Evolutionary conservation across 2,888 invertebrate species (phyloP), one percentile per base, ranked within the genome.

Genomic region (Stenchaetothrips biformis): DNA sequence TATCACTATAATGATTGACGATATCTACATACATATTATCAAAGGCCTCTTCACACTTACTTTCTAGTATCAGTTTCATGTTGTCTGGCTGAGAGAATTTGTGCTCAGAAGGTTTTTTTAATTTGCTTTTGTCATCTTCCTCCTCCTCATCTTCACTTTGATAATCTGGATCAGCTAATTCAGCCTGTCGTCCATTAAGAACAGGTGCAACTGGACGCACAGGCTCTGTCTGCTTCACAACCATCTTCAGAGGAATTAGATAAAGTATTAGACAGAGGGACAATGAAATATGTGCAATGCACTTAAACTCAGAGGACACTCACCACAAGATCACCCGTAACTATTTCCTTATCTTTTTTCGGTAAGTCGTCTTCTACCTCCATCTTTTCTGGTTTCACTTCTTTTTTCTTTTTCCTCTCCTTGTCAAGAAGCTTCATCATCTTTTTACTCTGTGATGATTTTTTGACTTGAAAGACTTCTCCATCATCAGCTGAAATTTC

Each of bases 391-490:
- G 81, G 80, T 83, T 87, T 87, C 81, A 87, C 86, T 86, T 90
- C 90, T 86, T 90, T 90, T 85, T 88, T 89, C 86, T 89, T 90
- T 84, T 89, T 89, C 81, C 92, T 91, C 86, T 95, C 95, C 86
- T 93, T 93, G 85, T 95, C 94, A 85, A 94, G 88, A 86, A 94
- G 92, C 86, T 94, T 93, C 89, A 95, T 93, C 80, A 97, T 90
- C 86, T 94, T 92, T 87, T 96, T 95, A 87, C 97, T 97, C 85
- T 97, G 95, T 11, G 95, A 95, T 11, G 98, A 97, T 87, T 98
- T 98, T 87, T 96, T 97, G 79, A 98, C 95, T 90, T 97, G 94
- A 87, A 98, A 98, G 80, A 95, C 93, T 88, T 97, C 97, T 48
- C 92, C 94, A 84, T 92, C 92, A 86, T 94, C 94, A 85, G 94